Conservation (phyloP, 2,888 invertebrate species). For the Augiades crinisus region DNA sequence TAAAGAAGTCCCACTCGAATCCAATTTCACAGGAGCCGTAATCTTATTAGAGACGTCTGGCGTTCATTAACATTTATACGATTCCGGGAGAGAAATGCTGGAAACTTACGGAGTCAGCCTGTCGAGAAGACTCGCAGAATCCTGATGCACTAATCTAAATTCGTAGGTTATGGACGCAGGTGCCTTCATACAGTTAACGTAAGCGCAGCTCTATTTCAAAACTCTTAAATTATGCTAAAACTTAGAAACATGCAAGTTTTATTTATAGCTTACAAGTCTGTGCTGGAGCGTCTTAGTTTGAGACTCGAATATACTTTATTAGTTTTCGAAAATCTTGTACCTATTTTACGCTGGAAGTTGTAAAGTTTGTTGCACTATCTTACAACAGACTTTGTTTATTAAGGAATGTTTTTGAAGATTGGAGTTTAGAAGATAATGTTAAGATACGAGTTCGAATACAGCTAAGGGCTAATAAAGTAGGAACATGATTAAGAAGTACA, state of each 20-base stretch:
- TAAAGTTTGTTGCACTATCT: not conserved
- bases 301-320: constrained; percentile 26
- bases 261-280: constrained; percentile 13
- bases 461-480: too few species aligned
- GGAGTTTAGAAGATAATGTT: not conserved
- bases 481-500: too few species aligned
- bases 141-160: constrained; percentile 69
- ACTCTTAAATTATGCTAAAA: constrained; percentile 60
- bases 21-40: constrained; percentile 75
- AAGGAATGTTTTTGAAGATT: not conserved
- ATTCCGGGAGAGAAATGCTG: constrained; percentile 65
- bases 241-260: constrained; percentile 34
- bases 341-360: constrained; percentile 5
- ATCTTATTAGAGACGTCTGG: constrained; percentile 76
- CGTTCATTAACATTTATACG: constrained; percentile 79
- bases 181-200: constrained; percentile 57
- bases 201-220: constrained; percentile 43
- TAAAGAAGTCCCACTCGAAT: constrained; percentile 74
- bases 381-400: not conserved
- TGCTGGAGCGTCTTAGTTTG: constrained; percentile 8
- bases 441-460: too few species aligned
- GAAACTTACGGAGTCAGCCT: constrained; percentile 57
- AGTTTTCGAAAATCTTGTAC: constrained; percentile 18
- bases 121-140: constrained; percentile 41
- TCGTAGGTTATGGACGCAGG: constrained; percentile 58